phyloP scores from a whole-genome alignment of 2,113 vertebrate genomes.

The Pogona vitticeps region DNA sequence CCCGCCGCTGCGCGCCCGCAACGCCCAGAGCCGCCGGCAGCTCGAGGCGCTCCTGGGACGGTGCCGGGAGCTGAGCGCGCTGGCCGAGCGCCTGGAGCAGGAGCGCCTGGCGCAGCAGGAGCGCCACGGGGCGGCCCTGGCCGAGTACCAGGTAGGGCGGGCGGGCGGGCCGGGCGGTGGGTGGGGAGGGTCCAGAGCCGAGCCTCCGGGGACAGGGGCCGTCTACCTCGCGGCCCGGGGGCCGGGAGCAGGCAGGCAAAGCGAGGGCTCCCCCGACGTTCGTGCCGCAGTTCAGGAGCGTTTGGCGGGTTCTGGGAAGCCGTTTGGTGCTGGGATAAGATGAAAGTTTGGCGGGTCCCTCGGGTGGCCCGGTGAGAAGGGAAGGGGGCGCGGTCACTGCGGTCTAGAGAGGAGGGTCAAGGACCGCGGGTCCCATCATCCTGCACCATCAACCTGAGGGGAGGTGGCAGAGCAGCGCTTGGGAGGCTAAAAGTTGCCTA shows the following conservation, averaged over 20 bases:
- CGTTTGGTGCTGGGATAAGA: background rate
- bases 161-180: slow-evolving; percentile 75
- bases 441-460: too few relatives aligned
- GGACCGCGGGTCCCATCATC: too few relatives aligned
- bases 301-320: background rate
- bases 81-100: slow-evolving; percentile 81
- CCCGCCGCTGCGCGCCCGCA: slow-evolving; percentile 81
- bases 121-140: slow-evolving; percentile 72
- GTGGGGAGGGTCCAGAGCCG: background rate
- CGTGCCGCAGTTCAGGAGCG: background rate
- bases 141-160: slow-evolving; percentile 84
- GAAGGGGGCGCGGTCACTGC: too few relatives aligned
- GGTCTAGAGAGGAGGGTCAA: too few relatives aligned
- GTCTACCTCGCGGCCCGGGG: background rate
- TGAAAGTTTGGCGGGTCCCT: too few relatives aligned
- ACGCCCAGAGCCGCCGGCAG: slow-evolving; percentile 76
- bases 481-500: too few relatives aligned
- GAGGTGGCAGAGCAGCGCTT: too few relatives aligned
- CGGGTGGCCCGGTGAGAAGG: background rate
- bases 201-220: background rate
- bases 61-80: slow-evolving; percentile 69
- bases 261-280: background rate
- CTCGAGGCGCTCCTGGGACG: slow-evolving; percentile 79
- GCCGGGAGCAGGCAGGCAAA: background rate
- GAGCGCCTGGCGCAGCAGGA: slow-evolving; percentile 83